Percentiles rank a stretch among this genome's conserved stretches.
Evolutionary conservation across 1,140 invertebrate genomes (phyloP).

Genomic region (Brachionus sp.): DNA sequence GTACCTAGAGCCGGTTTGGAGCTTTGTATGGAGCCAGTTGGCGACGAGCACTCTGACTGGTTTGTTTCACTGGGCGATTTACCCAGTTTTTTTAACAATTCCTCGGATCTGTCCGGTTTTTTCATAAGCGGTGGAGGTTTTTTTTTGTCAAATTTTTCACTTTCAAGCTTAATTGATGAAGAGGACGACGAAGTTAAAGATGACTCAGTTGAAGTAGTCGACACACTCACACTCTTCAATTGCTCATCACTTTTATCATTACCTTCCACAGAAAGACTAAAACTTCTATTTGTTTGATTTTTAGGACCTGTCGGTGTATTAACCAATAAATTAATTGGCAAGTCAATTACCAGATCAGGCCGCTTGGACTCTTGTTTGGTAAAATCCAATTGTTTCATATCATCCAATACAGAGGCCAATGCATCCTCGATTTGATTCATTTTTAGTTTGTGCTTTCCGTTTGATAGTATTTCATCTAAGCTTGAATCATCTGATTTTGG

Average conservation of each 20-base stretch:
- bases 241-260: neutral
- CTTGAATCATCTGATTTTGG: neutral
- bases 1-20: neutral
- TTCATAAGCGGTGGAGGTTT: constrained; percentile 68
- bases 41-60: neutral
- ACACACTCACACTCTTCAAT: neutral
- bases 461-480: constrained; percentile 1
- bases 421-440: constrained; percentile 45
- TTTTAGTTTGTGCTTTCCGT: constrained; percentile 8
- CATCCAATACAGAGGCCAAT: constrained; percentile 31
- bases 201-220: constrained; percentile 14
- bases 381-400: constrained; percentile 43
- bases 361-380: constrained; percentile 29
- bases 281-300: neutral
- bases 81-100: neutral
- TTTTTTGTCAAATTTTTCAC: neutral
- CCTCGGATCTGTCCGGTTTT: constrained; percentile 61
- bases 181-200: neutral
- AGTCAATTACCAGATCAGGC: constrained; percentile 34
- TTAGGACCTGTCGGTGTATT: neutral
- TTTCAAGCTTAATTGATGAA: constrained; percentile 3
- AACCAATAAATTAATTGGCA: constrained; percentile 3
- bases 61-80: neutral
- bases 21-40: neutral
- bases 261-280: neutral